Percentiles rank a stretch among this genome's conserved stretches.
Conservation (phyloP, 2,888 invertebrate genomes). For the Archaeoteleia sp. region DNA sequence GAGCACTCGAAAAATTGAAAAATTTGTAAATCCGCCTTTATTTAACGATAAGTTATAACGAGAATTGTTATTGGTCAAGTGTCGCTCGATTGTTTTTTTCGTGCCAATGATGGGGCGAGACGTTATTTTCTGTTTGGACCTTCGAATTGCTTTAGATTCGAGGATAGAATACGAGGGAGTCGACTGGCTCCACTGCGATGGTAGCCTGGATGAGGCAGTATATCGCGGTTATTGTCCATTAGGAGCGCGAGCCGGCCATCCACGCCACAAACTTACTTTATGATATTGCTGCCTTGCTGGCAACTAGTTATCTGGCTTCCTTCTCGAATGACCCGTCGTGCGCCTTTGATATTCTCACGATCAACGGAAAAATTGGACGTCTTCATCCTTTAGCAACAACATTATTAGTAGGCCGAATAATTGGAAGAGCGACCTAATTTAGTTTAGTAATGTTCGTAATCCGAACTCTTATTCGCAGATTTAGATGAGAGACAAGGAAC, state of each 20-base stretch:
- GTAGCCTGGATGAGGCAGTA: constrained; percentile 65
- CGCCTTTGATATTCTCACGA: constrained; percentile 7
- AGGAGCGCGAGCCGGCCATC: constrained; percentile 67
- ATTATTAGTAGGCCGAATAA: no score
- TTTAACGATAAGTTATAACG: neutral
- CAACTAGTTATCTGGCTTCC: constrained; percentile 33
- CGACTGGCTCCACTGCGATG: constrained; percentile 37
- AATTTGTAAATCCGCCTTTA: no score
- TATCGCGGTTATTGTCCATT: constrained; percentile 72
- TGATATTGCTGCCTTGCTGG: constrained; percentile 65
- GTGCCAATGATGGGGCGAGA: no score
- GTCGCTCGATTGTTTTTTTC: no score
- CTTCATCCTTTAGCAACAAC: no score
- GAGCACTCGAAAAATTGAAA: no score
- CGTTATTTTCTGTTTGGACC: constrained; percentile 20
- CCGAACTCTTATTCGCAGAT: constrained; percentile 16
- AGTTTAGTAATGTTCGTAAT: no score
- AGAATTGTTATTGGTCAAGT: constrained; percentile 4
- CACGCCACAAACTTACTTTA: constrained; percentile 70
- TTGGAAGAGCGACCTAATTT: neutral
- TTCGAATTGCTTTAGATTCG: constrained; percentile 3
- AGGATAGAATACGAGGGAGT: constrained; percentile 21
- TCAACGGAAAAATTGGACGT: constrained; percentile 23
- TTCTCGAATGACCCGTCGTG: constrained; percentile 15
- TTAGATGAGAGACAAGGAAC: constrained; percentile 19